Conservation (phyloP, 2,888 invertebrate genomes). For the Drosophila parthenogenetica region DNA sequence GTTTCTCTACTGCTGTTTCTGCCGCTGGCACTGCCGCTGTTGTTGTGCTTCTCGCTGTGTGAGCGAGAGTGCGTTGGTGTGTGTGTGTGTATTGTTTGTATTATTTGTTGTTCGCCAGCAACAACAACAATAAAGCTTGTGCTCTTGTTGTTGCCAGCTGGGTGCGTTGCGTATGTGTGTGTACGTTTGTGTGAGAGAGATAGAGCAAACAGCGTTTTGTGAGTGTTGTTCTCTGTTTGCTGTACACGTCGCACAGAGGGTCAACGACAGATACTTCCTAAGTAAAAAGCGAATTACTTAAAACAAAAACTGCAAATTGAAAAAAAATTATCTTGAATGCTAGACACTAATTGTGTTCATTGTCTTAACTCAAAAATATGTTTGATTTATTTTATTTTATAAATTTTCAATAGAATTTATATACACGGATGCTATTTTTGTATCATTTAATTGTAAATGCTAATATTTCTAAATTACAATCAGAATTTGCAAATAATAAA, state of each 20-base stretch:
- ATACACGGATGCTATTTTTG: too few relatives aligned
- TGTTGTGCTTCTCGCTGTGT: constrained; percentile 36
- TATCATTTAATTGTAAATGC: too few relatives aligned
- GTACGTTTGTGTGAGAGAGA: constrained; percentile 40
- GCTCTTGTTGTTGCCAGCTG: constrained; percentile 74
- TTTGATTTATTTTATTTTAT: too few relatives aligned
- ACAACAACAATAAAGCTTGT: constrained; percentile 70
- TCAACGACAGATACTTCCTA: background rate
- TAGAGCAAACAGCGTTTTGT: constrained; percentile 56
- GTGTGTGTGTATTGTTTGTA: constrained; percentile 73
- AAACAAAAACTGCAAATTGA: background rate
- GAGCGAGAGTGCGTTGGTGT: constrained; percentile 43
- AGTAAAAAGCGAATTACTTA: background rate
- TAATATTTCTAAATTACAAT: too few relatives aligned
- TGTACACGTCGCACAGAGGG: constrained; percentile 43
- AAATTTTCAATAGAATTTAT: too few relatives aligned
- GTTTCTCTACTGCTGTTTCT: constrained; percentile 58
- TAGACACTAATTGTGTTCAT: too few relatives aligned
- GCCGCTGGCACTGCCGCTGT: constrained; percentile 69
- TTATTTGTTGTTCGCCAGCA: constrained; percentile 75
- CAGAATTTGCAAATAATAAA: too few relatives aligned
- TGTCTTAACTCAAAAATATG: too few relatives aligned
- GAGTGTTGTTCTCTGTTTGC: constrained; percentile 77
- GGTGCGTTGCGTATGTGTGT: constrained; percentile 32
- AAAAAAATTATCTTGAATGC: too few relatives aligned